These are phyloP conservation scores for Frankliniella fusca DNA, from an alignment of 2,888 invertebrate species.

Conservation along the genomic window DNA sequence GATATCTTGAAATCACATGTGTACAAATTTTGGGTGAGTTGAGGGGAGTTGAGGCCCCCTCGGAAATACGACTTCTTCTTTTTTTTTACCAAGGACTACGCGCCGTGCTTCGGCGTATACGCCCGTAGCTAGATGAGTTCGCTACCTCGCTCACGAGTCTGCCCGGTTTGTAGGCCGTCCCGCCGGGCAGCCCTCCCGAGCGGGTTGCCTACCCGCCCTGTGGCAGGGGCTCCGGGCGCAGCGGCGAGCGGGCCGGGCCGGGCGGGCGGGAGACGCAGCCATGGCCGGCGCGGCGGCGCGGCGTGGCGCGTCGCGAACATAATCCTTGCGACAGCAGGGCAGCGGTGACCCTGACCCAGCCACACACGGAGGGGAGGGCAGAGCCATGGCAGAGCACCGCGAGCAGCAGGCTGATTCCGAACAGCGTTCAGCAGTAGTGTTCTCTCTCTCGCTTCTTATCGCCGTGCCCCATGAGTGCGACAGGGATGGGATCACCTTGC, in stretches of 20 bases:
- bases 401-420: too few relatives aligned
- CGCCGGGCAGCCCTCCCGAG: slow-evolving; percentile 45
- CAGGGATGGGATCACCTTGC: too few relatives aligned
- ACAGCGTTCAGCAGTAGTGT: too few relatives aligned
- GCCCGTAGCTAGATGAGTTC: too few relatives aligned
- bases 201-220: slow-evolving; percentile 47
- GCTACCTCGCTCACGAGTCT: slow-evolving; percentile 44
- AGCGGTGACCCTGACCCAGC: slow-evolving; percentile 3
- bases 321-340: background rate
- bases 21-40: background rate
- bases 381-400: background rate
- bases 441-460: too few relatives aligned
- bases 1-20: too few relatives aligned
- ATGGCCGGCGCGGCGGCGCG: background rate
- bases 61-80: too few relatives aligned
- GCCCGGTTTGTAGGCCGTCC: slow-evolving; percentile 45
- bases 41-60: background rate
- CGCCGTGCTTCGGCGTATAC: background rate
- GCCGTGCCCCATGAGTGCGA: too few relatives aligned
- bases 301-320: background rate
- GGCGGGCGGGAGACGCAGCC: background rate
- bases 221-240: slow-evolving; percentile 41
- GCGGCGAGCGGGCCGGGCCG: background rate
- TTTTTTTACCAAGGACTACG: too few relatives aligned
- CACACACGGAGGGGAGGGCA: background rate